Percentiles rank a stretch among this genome's conserved stretches.
Evolutionary conservation across 2,113 vertebrate genomes (phyloP).

Genomic region (Sterna hirundo): DNA sequence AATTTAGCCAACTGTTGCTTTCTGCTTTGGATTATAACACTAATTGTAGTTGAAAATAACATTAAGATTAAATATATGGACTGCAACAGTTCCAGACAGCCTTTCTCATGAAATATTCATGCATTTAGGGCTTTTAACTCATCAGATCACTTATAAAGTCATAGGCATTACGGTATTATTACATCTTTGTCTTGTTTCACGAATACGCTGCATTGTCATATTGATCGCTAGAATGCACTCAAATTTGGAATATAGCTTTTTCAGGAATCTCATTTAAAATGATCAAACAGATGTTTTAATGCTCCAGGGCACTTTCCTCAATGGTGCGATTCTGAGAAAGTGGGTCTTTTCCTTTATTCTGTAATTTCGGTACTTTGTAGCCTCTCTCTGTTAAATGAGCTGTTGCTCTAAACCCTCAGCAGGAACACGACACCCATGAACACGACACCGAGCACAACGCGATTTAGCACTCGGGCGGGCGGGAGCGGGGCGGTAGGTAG

Average conservation of each 20-base stretch:
- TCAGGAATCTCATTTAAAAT: neutral
- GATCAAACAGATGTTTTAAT: neutral
- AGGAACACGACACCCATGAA: accelerated
- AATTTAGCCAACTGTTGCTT: neutral
- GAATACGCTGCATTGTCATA: neutral
- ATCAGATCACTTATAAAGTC: neutral
- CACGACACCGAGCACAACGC: accelerated
- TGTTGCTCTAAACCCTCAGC: neutral
- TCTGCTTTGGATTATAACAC: neutral
- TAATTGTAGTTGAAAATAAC: slow-evolving; percentile 2
- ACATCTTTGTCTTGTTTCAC: neutral
- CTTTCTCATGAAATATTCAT: slow-evolving; percentile 21
- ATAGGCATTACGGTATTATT: neutral
- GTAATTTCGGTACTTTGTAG: neutral
- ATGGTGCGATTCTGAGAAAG: neutral
- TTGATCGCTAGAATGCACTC: neutral
- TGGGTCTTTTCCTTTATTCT: neutral
- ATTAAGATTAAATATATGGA: neutral
- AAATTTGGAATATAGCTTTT: neutral
- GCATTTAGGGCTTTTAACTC: neutral
- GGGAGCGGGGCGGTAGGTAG: accelerated
- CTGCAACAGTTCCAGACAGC: neutral
- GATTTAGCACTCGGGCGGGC: accelerated
- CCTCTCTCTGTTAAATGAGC: accelerated
- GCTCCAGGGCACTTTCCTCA: neutral